Conservation (phyloP, 2,888 invertebrate genomes). For the Unio delphinus region DNA sequence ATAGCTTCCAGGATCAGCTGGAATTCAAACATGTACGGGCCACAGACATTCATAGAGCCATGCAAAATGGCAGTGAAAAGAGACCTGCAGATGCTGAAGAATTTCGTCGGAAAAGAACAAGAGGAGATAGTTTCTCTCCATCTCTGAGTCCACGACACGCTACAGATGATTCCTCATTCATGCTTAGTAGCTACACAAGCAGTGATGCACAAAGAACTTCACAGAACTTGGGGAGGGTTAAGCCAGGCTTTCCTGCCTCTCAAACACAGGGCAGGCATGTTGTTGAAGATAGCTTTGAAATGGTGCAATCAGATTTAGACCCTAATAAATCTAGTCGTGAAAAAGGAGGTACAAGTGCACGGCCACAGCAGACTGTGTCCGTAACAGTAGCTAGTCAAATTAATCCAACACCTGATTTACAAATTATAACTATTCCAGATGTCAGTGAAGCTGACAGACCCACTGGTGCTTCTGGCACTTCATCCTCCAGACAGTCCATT, state of each 20-base stretch:
- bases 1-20: conserved; percentile 19
- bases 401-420: conserved; percentile 17
- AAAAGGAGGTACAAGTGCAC: conserved; percentile 9
- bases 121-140: too few relatives aligned
- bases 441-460: conserved; percentile 7
- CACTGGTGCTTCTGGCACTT: conserved; percentile 1
- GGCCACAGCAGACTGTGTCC: conserved; percentile 20
- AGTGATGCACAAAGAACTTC: conserved; percentile 23
- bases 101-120: conserved; percentile 1
- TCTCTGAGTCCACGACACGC: not conserved
- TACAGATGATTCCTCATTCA: not conserved
- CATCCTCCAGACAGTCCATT: conserved; percentile 7
- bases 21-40: conserved; percentile 32
- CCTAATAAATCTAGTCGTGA: conserved; percentile 10
- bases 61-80: conserved; percentile 25
- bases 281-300: conserved; percentile 31
- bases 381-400: conserved; percentile 23
- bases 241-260: conserved; percentile 1
- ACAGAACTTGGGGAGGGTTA: conserved; percentile 15
- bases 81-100: conserved; percentile 11
- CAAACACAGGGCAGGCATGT: conserved; percentile 15
- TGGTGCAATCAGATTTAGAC: conserved; percentile 23
- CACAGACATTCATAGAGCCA: conserved; percentile 25
- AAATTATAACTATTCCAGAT: conserved; percentile 24
- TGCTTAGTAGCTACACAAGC: conserved; percentile 11